phyloP scores from a whole-genome alignment of 2,888 invertebrate genomes.

The Sabatieria punctata region DNA sequence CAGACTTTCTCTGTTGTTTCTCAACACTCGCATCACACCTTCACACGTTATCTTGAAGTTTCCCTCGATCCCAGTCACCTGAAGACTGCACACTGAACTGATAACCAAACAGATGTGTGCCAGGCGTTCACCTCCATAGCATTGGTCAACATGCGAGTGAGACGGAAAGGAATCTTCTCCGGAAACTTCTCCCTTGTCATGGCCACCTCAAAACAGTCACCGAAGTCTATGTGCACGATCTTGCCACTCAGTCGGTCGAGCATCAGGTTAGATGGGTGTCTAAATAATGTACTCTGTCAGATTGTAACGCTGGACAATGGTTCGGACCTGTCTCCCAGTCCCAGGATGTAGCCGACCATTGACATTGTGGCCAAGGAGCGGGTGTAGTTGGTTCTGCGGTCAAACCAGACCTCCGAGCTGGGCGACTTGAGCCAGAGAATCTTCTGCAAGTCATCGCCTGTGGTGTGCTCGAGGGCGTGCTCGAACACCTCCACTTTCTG shows the following conservation, averaged over 20 bases:
- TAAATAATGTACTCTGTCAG: slow-evolving; percentile 29
- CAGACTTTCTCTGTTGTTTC: slow-evolving; percentile 86
- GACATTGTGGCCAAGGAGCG: slow-evolving; percentile 97
- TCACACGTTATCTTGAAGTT: slow-evolving; percentile 92
- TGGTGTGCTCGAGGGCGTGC: slow-evolving; percentile 78
- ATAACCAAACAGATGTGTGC: background rate
- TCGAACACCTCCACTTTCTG: slow-evolving; percentile 99
- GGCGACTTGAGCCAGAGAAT: slow-evolving; percentile 95
- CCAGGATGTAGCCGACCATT: slow-evolving; percentile 90
- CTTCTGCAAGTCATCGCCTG: slow-evolving; percentile 66
- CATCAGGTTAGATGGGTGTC: slow-evolving; percentile 98
- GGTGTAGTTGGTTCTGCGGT: slow-evolving; percentile 93
- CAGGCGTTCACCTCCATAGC: slow-evolving; percentile 80
- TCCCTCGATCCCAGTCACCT: slow-evolving; percentile 94
- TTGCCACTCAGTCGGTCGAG: slow-evolving; percentile 91
- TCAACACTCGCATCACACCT: slow-evolving; percentile 79
- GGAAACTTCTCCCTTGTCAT: slow-evolving; percentile 98
- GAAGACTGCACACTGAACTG: too few species aligned
- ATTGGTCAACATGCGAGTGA: slow-evolving; percentile 94
- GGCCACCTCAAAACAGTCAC: slow-evolving; percentile 98
- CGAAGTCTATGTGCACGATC: slow-evolving; percentile 97
- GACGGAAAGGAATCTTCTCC: slow-evolving; percentile 92
- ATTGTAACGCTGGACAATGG: too few species aligned
- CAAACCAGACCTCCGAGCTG: slow-evolving; percentile 60
- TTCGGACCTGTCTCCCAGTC: slow-evolving; percentile 63